Conservation (phyloP, 2,888 invertebrate species). For the Acanthosepion pharaonis region DNA sequence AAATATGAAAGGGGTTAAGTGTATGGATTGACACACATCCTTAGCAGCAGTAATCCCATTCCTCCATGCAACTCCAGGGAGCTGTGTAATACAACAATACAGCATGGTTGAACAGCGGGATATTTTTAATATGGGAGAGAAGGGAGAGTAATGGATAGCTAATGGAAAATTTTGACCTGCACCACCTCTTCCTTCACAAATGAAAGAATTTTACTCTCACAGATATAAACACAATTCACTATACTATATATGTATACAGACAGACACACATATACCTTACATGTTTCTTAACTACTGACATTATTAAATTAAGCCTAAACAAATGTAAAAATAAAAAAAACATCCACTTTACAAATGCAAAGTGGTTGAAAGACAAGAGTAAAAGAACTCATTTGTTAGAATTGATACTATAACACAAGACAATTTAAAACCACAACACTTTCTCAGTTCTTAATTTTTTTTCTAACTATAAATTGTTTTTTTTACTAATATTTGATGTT, state of each 20-base stretch:
- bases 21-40: not conserved
- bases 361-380: not conserved
- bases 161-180: not conserved
- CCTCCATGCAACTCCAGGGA: not conserved
- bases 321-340: not conserved
- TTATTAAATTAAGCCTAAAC: not conserved
- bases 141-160: not conserved
- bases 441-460: not conserved
- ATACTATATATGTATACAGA: not conserved
- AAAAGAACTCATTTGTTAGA: no score
- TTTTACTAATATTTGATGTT: not conserved
- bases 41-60: not conserved
- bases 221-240: no score
- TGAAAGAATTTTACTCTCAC: not conserved
- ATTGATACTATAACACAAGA: not conserved
- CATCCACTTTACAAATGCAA: not conserved
- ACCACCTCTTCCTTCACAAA: not conserved
- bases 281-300: not conserved
- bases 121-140: not conserved
- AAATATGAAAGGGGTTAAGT: not conserved
- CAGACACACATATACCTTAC: not conserved
- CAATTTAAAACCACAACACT: not conserved
- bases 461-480: not conserved
- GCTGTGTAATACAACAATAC: constrained; percentile 21
- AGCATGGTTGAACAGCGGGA: not conserved